These are phyloP conservation scores for Agrotis segetum DNA, from an alignment of 2,888 invertebrate genomes.

Conservation along the genomic window DNA sequence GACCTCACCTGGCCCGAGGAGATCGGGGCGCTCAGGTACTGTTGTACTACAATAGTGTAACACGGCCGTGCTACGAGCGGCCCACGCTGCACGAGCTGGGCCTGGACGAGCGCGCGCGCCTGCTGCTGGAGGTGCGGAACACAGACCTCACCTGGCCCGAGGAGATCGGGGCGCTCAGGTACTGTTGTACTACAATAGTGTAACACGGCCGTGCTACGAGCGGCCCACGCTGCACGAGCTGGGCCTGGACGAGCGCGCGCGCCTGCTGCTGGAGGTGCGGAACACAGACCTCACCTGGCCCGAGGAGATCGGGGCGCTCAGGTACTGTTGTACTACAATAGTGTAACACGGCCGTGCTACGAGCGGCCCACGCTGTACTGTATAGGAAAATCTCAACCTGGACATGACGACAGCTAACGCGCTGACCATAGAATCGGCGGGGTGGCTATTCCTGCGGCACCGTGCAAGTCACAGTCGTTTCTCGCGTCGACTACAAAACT, in stretches of 20 bases:
- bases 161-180: constrained; percentile 94
- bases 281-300: too few species aligned
- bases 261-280: too few species aligned
- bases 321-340: too few species aligned
- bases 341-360: constrained; percentile 58
- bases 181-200: constrained; percentile 64
- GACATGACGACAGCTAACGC: too few species aligned
- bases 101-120: constrained; percentile 93
- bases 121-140: constrained; percentile 26
- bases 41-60: constrained; percentile 62
- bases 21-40: constrained; percentile 93
- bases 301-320: too few species aligned
- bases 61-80: constrained; percentile 76
- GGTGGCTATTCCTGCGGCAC: too few species aligned
- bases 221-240: too few species aligned
- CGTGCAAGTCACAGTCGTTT: too few species aligned
- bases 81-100: constrained; percentile 92
- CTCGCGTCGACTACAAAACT: too few species aligned
- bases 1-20: constrained; percentile 89
- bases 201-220: constrained; percentile 81
- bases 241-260: too few species aligned
- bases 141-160: constrained; percentile 73
- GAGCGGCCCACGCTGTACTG: constrained; percentile 80
- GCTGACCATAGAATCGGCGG: too few species aligned
- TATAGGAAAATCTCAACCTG: too few species aligned